phyloP scores from a whole-genome alignment of 2,888 invertebrate genomes.

The Cerceris ruficornis region DNA sequence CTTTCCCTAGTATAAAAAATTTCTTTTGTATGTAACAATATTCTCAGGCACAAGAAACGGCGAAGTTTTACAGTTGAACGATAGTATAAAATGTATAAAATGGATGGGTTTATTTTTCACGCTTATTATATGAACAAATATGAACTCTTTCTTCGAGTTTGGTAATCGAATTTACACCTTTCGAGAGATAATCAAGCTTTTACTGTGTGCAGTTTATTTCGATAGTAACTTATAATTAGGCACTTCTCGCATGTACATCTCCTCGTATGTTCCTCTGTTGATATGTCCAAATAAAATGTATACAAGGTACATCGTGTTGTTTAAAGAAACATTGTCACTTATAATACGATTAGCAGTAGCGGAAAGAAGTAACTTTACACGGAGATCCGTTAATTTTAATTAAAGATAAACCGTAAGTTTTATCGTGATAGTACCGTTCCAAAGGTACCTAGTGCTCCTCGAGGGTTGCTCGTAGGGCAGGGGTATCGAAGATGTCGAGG shows the following conservation, averaged over 20 bases:
- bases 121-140: too few species aligned
- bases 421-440: slow-evolving; percentile 76
- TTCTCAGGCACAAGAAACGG: too few species aligned
- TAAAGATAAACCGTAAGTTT: slow-evolving; percentile 79
- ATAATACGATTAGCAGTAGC: not conserved
- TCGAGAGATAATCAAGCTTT: too few species aligned
- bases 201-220: too few species aligned
- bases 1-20: too few species aligned
- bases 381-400: slow-evolving; percentile 12
- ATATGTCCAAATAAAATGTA: not conserved
- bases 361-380: not conserved
- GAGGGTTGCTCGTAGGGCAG: not conserved
- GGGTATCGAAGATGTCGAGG: too few species aligned
- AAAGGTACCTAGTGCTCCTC: slow-evolving; percentile 69
- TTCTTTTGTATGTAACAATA: too few species aligned
- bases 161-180: too few species aligned
- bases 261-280: not conserved
- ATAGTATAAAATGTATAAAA: too few species aligned
- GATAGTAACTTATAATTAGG: not conserved
- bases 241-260: not conserved
- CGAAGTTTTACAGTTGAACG: too few species aligned
- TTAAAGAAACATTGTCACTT: not conserved
- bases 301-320: not conserved
- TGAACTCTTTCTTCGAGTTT: too few species aligned
- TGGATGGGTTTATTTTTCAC: too few species aligned